Percentiles rank a stretch among this genome's conserved stretches.
These are phyloP conservation scores for Heliopora coerulea DNA, from an alignment of 92 coral and sea anemone genomes.

Conservation along the genomic window DNA sequence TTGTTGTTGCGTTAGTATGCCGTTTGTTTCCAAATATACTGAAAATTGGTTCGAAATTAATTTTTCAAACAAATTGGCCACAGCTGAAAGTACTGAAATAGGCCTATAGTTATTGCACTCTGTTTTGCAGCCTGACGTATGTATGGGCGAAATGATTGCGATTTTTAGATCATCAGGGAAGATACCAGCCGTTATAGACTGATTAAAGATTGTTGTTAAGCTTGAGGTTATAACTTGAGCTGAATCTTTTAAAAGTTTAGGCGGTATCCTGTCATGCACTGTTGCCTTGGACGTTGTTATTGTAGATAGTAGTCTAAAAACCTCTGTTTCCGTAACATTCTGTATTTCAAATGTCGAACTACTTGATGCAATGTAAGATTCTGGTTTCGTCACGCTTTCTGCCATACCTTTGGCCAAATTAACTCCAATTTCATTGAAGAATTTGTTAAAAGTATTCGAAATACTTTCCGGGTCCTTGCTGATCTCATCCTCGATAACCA, in stretches of 20 bases:
- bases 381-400: background rate
- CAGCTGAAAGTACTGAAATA: slow-evolving; percentile 2
- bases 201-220: slow-evolving; percentile 4
- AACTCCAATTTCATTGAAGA: background rate
- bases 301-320: background rate
- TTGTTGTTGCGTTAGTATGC: slow-evolving; percentile 4
- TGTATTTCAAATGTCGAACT: background rate
- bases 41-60: background rate
- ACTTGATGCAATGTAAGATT: background rate
- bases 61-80: slow-evolving; percentile 13
- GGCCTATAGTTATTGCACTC: slow-evolving; percentile 1
- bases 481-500: background rate
- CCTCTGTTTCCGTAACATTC: background rate
- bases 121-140: slow-evolving; percentile 13
- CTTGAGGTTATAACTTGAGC: background rate
- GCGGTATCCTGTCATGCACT: background rate
- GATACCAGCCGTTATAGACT: background rate
- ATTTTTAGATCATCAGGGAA: slow-evolving; percentile 1
- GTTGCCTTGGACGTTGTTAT: background rate
- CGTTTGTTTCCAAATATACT: background rate
- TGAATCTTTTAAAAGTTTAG: background rate
- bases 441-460: background rate
- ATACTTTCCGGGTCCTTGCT: background rate
- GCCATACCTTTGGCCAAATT: background rate
- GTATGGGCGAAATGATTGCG: slow-evolving; percentile 1